Base-by-base conservation (phyloP, 2,797 vertebrate species). In the Tenualosa thibaudeaui region DNA sequence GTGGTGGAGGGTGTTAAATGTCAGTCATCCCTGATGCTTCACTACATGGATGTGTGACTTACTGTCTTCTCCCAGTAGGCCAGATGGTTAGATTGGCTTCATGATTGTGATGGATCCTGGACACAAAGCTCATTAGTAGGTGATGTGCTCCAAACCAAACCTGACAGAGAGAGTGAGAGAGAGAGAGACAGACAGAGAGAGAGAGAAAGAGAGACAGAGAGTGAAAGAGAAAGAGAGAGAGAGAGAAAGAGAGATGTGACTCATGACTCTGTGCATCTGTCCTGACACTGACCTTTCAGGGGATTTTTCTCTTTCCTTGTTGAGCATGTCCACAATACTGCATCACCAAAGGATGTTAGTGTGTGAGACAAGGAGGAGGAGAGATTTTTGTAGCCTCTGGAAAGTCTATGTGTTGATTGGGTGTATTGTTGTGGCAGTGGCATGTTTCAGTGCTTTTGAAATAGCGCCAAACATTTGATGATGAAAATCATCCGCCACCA, bases 121-220 rank as follows among this genome's bases (percentile, higher is more conserved):
- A 78, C 71, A 78, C 37, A 78, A 40, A 78, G 71, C 71, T 78
- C 71, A 78, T 78, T 78, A 78, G 71, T 19, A 78, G 71, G 71
- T 43, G 15, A 46, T 46, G 71, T 19, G 71, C 15, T 78, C 19
- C 40, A 43, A 78, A 24, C 19, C 40, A 43, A 78, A 24, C 40
- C 71, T n/a, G 71, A 4, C 31, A 40, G 31, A 43, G 13, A 40
- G 65, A 71, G 24, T 2, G 56, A 22, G 56, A 58, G 56, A n/a
- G 56, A 22, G 65, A 71, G 31, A 15, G 62, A 68, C 12, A 26
- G 24, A 68, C 10, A 68, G 62, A 68, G 12, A 68, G 10, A 68
- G 62, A 71, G 26, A 40, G 31, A 7, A 13, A 40, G 3, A 40
- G 31, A 40, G 31, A 71, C 2, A 31, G 12, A 31, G 62, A 10